Evolutionary conservation across 2,113 vertebrate genomes (phyloP).

Genomic region (Psammodynastes pulverulentus): DNA sequence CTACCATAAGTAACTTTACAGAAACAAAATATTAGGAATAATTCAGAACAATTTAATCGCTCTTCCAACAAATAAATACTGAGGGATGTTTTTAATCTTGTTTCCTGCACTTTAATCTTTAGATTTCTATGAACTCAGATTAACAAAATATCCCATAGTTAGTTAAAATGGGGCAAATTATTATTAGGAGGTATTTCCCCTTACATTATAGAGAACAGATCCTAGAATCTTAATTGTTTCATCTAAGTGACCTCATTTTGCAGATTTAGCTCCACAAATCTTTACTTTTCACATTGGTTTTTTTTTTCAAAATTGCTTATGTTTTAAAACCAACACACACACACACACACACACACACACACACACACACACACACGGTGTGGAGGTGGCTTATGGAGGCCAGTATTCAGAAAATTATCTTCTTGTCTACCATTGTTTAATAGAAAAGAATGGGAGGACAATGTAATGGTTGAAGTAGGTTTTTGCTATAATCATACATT

Average conservation of each 20-base stretch:
- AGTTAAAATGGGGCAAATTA: constrained; percentile 33
- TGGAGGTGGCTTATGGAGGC: background rate
- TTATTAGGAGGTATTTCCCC: constrained; percentile 18
- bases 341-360: too few species aligned
- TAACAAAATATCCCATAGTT: constrained; percentile 28
- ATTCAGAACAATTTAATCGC: background rate
- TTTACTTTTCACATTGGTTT: constrained; percentile 33
- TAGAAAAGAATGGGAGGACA: background rate
- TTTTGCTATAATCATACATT: background rate
- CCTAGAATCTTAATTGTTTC: constrained; percentile 41
- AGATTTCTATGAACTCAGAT: constrained; percentile 29
- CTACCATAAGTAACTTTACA: background rate
- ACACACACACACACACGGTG: rapidly evolving
- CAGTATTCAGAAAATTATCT: background rate
- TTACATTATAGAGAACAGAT: constrained; percentile 37
- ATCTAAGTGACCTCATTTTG: constrained; percentile 46
- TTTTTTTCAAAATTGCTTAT: constrained; percentile 51
- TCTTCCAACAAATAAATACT: constrained; percentile 8
- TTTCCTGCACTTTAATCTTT: background rate
- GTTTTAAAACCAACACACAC: constrained; percentile 16
- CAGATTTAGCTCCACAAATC: constrained; percentile 54
- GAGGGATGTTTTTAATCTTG: background rate
- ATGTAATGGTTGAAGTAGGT: background rate
- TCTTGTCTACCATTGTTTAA: background rate
- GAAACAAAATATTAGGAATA: background rate